These are phyloP conservation scores for Diabrotica undecimpunctata DNA, from an alignment of 1,140 invertebrate genomes.

Conservation along the genomic window DNA sequence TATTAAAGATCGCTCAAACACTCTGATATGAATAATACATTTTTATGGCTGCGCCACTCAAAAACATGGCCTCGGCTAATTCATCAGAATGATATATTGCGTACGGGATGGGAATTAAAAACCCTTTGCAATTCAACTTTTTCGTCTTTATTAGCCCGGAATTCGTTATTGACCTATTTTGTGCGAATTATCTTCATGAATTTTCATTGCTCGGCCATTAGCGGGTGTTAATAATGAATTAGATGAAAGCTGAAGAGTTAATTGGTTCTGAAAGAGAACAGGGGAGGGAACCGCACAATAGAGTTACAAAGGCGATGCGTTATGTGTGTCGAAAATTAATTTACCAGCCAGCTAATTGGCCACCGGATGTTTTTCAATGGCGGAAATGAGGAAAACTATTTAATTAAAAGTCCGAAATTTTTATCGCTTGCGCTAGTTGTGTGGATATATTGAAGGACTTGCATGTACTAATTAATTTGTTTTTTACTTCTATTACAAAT, in stretches of 20 bases:
- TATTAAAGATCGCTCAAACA: no score
- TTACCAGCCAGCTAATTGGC: no score
- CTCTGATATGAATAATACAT: background rate
- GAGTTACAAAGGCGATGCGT: background rate
- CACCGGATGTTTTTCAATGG: no score
- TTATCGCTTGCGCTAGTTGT: no score
- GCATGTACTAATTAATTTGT: no score
- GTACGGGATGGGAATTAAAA: background rate
- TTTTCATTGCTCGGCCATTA: constrained; percentile 2
- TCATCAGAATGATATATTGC: background rate
- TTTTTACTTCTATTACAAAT: no score
- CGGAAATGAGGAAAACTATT: no score
- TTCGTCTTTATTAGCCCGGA: background rate
- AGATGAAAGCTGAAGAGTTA: constrained; percentile 2
- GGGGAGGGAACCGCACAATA: background rate
- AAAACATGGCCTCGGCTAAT: background rate
- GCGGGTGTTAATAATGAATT: constrained; percentile 1
- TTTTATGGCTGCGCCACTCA: background rate
- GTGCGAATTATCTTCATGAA: background rate
- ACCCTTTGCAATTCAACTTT: background rate
- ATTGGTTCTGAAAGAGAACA: background rate
- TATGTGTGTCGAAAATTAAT: no score
- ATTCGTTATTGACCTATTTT: background rate
- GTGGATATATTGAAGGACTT: no score
- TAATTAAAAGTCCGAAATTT: no score